phyloP scores from a whole-genome alignment of 2,797 vertebrate genomes.

The Tenualosa thibaudeaui region DNA sequence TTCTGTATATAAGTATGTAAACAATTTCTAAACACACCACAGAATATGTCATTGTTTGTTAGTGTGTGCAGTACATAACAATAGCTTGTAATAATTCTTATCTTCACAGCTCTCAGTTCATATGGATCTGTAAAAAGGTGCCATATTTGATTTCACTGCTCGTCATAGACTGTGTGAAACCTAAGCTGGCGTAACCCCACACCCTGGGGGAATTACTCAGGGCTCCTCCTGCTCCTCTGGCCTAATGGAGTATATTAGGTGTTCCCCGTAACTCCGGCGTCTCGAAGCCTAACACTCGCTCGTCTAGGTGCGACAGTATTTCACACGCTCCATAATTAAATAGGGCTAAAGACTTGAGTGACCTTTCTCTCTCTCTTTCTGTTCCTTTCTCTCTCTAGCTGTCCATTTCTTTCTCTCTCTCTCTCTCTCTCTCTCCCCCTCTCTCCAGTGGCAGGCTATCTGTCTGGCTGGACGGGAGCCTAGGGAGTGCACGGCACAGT shows the following conservation, averaged over 20 bases:
- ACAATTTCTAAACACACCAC: not conserved
- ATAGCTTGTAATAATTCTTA: no score
- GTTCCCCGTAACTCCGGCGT: not conserved
- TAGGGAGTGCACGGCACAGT: not conserved
- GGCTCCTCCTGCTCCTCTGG: not conserved
- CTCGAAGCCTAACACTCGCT: conserved; percentile 9
- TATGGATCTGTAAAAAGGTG: not conserved
- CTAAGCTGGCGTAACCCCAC: not conserved
- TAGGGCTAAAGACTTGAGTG: conserved; percentile 34
- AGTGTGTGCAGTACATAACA: no score
- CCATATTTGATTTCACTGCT: not conserved
- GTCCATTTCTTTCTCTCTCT: not conserved
- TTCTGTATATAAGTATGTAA: no score
- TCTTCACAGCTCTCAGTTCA: not conserved
- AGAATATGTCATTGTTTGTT: no score
- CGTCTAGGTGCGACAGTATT: conserved; percentile 37
- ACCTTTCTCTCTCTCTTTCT: not conserved
- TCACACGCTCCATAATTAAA: conserved; percentile 49
- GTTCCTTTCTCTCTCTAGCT: not conserved
- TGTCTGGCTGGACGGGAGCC: not conserved
- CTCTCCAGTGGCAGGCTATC: not conserved
- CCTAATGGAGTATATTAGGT: conserved; percentile 1
- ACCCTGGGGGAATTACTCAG: not conserved
- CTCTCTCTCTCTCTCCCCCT: not conserved
- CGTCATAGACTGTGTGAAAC: not conserved